Evolutionary conservation across 2,113 vertebrate species (phyloP).

Genomic region (Vombatus ursinus): DNA sequence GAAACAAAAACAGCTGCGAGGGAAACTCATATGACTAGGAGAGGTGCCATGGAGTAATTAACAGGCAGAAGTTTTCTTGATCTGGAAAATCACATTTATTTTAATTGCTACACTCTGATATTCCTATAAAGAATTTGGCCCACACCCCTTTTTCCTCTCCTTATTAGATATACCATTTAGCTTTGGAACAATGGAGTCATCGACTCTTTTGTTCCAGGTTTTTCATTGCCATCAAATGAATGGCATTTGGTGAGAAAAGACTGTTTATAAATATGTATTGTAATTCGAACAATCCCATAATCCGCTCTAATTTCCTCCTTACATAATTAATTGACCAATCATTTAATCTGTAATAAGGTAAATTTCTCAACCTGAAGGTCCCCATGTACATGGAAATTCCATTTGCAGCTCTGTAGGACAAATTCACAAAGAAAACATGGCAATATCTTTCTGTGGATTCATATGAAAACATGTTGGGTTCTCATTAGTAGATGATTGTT

Average conservation of each 20-base stretch:
- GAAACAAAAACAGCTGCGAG: conserved; percentile 87
- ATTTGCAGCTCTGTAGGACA: not conserved
- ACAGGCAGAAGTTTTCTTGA: conserved; percentile 75
- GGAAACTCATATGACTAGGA: conserved; percentile 79
- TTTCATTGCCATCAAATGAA: conserved; percentile 69
- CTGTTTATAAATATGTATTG: conserved; percentile 77
- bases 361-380: conserved; percentile 52
- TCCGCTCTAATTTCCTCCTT: conserved; percentile 72
- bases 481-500: accelerated
- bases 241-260: conserved; percentile 68
- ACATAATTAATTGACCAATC: conserved; percentile 56
- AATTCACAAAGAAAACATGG: not conserved
- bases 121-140: conserved; percentile 75
- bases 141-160: conserved; percentile 62
- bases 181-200: conserved; percentile 78
- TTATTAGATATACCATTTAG: conserved; percentile 80
- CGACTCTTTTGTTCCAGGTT: conserved; percentile 76
- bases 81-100: conserved; percentile 87
- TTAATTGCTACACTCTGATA: conserved; percentile 80
- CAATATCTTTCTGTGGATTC: not conserved
- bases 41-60: conserved; percentile 80
- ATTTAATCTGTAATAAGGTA: conserved; percentile 63
- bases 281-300: conserved; percentile 77
- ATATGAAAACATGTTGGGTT: accelerated
- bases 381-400: not conserved